Percentiles rank a stretch among this genome's conserved stretches.
Conservation (phyloP, 2,888 invertebrate species). For the Coenonympha glycerion region DNA sequence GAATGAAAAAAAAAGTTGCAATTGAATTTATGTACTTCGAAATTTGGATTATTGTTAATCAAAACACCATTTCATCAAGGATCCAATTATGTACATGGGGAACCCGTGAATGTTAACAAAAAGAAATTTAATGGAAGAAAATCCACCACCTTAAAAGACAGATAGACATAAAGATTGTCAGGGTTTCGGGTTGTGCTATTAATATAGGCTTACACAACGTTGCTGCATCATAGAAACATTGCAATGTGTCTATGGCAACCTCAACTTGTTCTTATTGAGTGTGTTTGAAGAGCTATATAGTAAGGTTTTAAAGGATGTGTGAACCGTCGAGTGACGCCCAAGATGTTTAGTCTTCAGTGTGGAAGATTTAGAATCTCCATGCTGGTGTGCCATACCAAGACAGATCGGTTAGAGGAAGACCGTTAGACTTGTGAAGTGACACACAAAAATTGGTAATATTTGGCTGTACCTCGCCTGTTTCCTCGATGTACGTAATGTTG, state of each 20-base stretch:
- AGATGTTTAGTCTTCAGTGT: conserved; percentile 59
- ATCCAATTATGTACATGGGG: conserved; percentile 49
- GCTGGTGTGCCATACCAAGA: conserved; percentile 70
- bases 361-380: conserved; percentile 57
- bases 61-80: conserved; percentile 26
- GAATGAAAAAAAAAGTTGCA: conserved; percentile 2
- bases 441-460: conserved; percentile 61
- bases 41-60: conserved; percentile 25
- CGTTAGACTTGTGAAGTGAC: conserved; percentile 73
- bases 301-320: conserved; percentile 49
- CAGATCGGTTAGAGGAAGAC: conserved; percentile 73
- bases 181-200: conserved; percentile 43
- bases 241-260: conserved; percentile 17
- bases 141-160: conserved; percentile 71
- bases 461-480: conserved; percentile 90
- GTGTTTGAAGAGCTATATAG: conserved; percentile 37
- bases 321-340: conserved; percentile 53
- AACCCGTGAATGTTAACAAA: conserved; percentile 54
- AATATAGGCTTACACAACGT: conserved; percentile 23
- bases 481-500: conserved; percentile 95
- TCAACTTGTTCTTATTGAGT: neutral
- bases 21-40: conserved; percentile 4
- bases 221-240: conserved; percentile 22
- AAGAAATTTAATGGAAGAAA: conserved; percentile 58
- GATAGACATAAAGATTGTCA: conserved; percentile 32